These are phyloP conservation scores for Arenaria interpres DNA, from an alignment of 2,113 vertebrate species.

Conservation along the genomic window DNA sequence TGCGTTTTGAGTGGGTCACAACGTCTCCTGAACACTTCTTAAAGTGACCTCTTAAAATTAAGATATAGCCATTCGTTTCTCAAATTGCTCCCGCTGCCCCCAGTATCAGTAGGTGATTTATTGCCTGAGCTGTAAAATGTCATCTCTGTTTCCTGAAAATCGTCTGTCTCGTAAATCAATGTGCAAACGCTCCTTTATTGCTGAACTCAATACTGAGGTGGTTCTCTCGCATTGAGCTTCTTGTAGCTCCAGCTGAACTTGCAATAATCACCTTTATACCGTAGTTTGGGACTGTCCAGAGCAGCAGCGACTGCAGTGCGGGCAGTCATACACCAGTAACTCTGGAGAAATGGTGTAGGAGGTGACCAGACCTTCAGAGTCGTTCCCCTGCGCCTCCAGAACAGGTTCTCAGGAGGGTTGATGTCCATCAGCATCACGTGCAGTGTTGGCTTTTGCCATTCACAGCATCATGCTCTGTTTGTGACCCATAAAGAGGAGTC, in stretches of 20 bases:
- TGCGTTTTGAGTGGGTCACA: background rate
- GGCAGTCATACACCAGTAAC: fast-evolving
- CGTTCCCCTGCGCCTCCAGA: background rate
- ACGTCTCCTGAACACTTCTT: background rate
- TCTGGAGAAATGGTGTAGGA: background rate
- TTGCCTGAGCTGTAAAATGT: background rate
- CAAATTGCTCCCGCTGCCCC: background rate
- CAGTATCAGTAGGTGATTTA: background rate
- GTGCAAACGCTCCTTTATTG: background rate
- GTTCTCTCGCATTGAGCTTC: background rate
- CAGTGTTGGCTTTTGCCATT: background rate
- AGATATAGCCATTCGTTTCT: background rate
- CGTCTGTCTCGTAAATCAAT: background rate
- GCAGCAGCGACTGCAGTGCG: background rate
- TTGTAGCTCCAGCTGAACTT: background rate
- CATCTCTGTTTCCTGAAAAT: background rate
- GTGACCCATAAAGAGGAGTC: background rate
- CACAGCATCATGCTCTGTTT: fast-evolving
- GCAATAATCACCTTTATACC: background rate
- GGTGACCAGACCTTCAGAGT: background rate
- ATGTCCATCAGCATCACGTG: fast-evolving
- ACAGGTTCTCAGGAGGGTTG: background rate
- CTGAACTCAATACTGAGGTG: fast-evolving
- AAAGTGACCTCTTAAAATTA: background rate
- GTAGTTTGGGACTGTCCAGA: background rate